Percentiles rank a stretch among this genome's conserved stretches.
phyloP scores from a whole-genome alignment of 2,113 vertebrate genomes.

The Protobothrops mucrosquamatus region DNA sequence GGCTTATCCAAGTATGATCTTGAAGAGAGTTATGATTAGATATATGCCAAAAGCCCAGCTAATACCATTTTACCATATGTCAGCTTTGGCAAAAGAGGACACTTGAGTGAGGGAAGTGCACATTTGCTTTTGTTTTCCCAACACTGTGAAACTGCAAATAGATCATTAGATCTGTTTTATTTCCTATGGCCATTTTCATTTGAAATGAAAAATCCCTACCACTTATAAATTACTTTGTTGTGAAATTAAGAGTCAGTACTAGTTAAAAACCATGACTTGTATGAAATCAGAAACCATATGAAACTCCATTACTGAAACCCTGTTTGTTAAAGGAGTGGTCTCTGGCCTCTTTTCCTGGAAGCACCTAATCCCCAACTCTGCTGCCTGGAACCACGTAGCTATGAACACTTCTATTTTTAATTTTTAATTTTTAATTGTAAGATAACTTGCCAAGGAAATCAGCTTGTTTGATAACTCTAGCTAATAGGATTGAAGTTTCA shows the following conservation, averaged over 20 bases:
- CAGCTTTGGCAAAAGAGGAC: not conserved
- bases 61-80: too few species aligned
- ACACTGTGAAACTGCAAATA: not conserved
- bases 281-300: not conserved
- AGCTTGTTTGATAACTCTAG: not conserved
- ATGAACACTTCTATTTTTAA: not conserved
- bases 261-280: not conserved
- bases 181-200: not conserved
- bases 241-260: not conserved
- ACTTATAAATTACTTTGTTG: not conserved
- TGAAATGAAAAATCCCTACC: not conserved
- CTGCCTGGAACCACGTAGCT: not conserved
- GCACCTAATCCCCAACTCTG: not conserved
- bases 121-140: not conserved
- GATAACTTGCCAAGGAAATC: not conserved
- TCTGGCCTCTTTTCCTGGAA: not conserved
- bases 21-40: not conserved
- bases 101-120: not conserved
- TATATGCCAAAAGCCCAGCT: not conserved
- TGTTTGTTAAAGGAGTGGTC: not conserved
- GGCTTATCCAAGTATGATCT: not conserved
- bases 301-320: not conserved
- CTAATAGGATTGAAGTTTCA: not conserved
- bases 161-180: not conserved
- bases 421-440: not conserved